Base-by-base conservation (phyloP, 1,140 invertebrate species). In the Euura saliciscinereae region DNA sequence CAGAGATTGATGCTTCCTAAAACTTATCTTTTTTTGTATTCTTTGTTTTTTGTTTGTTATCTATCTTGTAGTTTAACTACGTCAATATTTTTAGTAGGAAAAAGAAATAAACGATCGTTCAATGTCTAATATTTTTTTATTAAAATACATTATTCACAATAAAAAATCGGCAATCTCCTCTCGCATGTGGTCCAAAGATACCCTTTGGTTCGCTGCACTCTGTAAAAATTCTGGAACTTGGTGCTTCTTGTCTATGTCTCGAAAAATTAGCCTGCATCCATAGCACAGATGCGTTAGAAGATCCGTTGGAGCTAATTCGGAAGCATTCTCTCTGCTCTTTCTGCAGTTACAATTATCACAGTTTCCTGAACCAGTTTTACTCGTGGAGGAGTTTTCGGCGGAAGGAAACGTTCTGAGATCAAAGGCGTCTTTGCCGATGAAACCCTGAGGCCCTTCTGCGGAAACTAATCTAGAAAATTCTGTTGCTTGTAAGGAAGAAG, bases 391-490 rank as follows among this genome's bases (percentile, higher is more conserved):
- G 13, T 59, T 59, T 4, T 59, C 51, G 4, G 13, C 51, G 13
- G 8, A 59, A 4, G 51, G 51, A 59, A 59, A 59, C 3, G 10
- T 59, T 59, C 13, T 59, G 10, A 59, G 51, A 3, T 59, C 51
- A 59, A 59, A 59, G 8, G 5, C 51, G 4, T 8, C 51, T 59
- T 59, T 4, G 1, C 51, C 51, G 13, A 59, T 59, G 4, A 11
- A 11, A 59, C 10, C 28, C 2, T 73, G 44, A 3, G 70, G 65
- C 44, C 68, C 45, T 46, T 81, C 73, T 10, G 81, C 83, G 6
- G 88, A 89, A 43, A 89, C 67, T 44, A 84, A 71, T 75, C 76
- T 83, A 0, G 89, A 90, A 81, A 90, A 89, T 28, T 79, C 76
- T 1, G 85, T 89, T 0, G 88, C 87, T 75, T 86, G 82, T 64